Base-by-base conservation (phyloP, 35 echinoderm and acorn worm genomes). In the Strongylocentrotus purpuratus region DNA sequence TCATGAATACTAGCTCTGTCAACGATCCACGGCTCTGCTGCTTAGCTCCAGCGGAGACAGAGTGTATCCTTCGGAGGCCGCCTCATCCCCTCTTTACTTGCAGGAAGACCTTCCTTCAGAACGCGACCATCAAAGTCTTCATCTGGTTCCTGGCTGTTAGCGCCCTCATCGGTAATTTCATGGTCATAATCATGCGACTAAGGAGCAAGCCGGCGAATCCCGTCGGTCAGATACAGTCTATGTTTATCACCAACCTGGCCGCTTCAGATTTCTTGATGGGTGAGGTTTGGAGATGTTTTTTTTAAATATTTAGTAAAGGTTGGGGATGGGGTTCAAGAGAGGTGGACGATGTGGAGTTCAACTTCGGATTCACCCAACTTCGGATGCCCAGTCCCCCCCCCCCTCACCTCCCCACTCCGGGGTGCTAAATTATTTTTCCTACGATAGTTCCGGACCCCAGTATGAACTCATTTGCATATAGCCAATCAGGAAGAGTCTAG, bases 121-220 rank as follows among this genome's bases (percentile, higher is more conserved):
- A 97, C 33, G 31, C 6, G 7, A 92, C 86, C 46, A 31, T 95
- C 12, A 78, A 92, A 33, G 58, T 94, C 2, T 97, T 93, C 93
- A 95, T 97, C n/a, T 97, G 94, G 94, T 94, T 97, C 47, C 59
- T 97, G 2, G 96, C 95, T 12, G 33, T 97, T 15, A 94, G 94
- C 33, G 96, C 96, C 14, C 93, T 97, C 31, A 14, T 97, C n/a
- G 96, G 96, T 47, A 96, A 96, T 47, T 45, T 50, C 25, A 18
- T 94, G 25, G 96, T 96, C 25, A 92, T 96, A 45, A 18, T 59
- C 13, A 46, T 86, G 88, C 32, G 96, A 33, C 46, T 95, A 0
- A 65, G 18, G 32, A 95, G 46, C 22, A 94, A 95, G 41, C 9
- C 33, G 4, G 32, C 33, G 13, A 33, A 33, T 86, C 33, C 33